Conservation (phyloP, 2,113 vertebrate genomes). For the Eonycteris spelaea region DNA sequence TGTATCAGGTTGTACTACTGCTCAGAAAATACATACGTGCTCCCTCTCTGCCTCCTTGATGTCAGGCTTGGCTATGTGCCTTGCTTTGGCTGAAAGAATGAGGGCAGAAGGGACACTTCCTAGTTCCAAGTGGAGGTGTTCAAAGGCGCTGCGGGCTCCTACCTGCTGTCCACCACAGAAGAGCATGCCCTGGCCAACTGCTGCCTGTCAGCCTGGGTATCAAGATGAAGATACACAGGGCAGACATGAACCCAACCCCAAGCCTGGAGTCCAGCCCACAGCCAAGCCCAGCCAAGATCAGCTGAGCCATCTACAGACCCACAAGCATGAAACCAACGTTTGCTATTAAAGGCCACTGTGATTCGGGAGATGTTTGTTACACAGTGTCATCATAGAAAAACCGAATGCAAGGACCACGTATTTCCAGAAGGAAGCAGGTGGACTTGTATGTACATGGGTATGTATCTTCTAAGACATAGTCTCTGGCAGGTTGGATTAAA, state of each 20-base stretch:
- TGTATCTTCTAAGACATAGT: background rate
- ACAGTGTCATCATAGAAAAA: background rate
- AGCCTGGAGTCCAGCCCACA: background rate
- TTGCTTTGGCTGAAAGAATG: background rate
- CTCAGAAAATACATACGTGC: background rate
- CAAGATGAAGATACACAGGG: background rate
- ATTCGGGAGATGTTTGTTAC: background rate
- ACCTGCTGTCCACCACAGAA: background rate
- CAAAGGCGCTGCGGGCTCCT: background rate
- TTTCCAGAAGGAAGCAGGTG: background rate
- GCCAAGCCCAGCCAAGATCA: background rate
- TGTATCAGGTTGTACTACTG: fast-evolving
- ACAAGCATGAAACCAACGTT: fast-evolving
- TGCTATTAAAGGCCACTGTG: background rate
- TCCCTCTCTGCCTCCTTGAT: background rate
- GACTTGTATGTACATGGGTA: fast-evolving
- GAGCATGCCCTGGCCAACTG: background rate
- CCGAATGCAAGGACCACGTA: fast-evolving
- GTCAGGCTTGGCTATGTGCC: too few species aligned
- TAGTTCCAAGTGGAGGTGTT: background rate
- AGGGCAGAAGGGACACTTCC: background rate
- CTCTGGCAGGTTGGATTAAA: background rate
- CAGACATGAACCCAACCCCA: background rate
- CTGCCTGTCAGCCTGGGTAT: background rate
- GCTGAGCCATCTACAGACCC: background rate